Percentiles rank a stretch among this genome's conserved stretches.
Evolutionary conservation across 2,113 vertebrate species (phyloP).

Genomic region (Bujurquina vittata): DNA sequence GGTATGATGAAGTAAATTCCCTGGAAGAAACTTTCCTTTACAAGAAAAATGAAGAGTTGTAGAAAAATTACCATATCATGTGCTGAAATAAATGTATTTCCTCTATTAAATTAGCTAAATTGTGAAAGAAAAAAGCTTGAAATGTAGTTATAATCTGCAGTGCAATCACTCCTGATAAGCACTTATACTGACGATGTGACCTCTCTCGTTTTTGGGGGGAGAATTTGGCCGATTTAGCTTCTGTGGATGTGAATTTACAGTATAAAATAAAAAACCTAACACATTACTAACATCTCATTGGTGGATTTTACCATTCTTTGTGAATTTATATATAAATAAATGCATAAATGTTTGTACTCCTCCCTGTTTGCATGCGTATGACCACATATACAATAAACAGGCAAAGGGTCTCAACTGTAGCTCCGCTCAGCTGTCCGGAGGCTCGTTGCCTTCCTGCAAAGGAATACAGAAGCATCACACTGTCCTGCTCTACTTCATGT

Average conservation of each 20-base stretch:
- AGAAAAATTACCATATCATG: neutral
- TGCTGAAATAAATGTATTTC: neutral
- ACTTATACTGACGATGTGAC: neutral
- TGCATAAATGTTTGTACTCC: neutral
- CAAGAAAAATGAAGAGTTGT: neutral
- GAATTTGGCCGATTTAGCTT: neutral
- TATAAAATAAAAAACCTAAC: neutral
- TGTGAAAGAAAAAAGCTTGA: neutral
- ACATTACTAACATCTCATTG: neutral
- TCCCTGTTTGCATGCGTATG: neutral
- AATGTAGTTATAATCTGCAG: neutral
- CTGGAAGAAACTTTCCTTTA: neutral
- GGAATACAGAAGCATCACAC: neutral
- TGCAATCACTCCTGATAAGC: neutral
- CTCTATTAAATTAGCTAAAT: neutral
- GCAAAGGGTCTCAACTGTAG: neutral
- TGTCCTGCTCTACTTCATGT: neutral
- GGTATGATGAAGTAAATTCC: neutral
- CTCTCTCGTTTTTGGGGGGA: neutral
- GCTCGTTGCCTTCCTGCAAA: neutral
- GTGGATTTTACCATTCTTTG: neutral
- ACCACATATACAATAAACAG: neutral
- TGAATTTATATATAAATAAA: neutral
- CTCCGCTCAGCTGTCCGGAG: neutral
- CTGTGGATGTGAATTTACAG: neutral